Base-by-base conservation (phyloP, 2,113 vertebrate species). In the Campylomormyrus tamandua region DNA sequence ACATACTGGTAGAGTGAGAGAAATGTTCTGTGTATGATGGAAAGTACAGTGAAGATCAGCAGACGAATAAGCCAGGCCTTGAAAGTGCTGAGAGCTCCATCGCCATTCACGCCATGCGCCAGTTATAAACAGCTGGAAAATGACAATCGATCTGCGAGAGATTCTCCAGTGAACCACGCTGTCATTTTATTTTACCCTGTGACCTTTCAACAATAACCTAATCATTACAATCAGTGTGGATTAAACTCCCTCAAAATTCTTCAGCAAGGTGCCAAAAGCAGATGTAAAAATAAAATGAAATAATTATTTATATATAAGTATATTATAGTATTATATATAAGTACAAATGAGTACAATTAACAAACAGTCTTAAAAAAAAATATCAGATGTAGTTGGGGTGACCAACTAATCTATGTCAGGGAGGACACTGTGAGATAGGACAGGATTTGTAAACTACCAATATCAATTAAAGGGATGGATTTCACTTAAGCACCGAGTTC, bases 91-190 rank as follows among this genome's bases (percentile, higher is more conserved):
- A 19, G 74, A 39, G 35, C 35, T 7, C 19, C 31, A 80, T 19
- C 0, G 31, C 74, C 74, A 39, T 42, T 80, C 74, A 19, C 6
- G 2, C 11, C 31, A 42, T 48, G 83, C 3, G 9, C 35, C 17
- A 84, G 45, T n/a, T 48, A 84, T 84, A 90, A 87, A 70, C 83
- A 89, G 74, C 62, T 87, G 83, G 83, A 90, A 86, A 46, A 90
- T 86, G 15, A 70, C 52, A 74, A 62, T 70, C 46, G 84, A 90
- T 90, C 17, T 62, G 53, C 21, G 6, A 24, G 53, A 87, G 5
- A 74, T 87, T 87, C n/a, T 24, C 39, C 56, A 83, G 9, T 83
- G 42, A 83, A 45, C 35, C 24, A 9, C 1, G 7, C 21, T 17
- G 10, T 4, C 31, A 13, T 84, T 48, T 48, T 48, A 24, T 84